phyloP scores from a whole-genome alignment of 2,888 invertebrate species.

The Calameuta filiformis region DNA sequence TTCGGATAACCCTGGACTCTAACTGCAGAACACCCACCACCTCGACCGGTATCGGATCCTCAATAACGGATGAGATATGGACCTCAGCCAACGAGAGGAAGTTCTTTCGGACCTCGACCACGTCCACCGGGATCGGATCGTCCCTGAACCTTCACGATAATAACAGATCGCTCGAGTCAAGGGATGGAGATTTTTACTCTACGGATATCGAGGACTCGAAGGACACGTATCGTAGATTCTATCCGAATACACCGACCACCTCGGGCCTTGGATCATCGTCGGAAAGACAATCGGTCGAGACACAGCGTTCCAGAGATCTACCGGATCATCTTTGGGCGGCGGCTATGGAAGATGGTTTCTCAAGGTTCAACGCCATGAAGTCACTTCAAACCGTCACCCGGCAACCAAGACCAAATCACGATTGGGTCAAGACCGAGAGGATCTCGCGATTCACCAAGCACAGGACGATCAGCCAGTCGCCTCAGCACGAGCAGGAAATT shows the following conservation, averaged over 20 bases:
- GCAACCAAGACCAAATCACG: conserved; percentile 56
- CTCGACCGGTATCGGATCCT: conserved; percentile 50
- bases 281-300: conserved; percentile 52
- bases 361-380: conserved; percentile 52
- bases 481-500: conserved; percentile 48
- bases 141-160: conserved; percentile 56
- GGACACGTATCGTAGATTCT: conserved; percentile 47
- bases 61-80: conserved; percentile 57
- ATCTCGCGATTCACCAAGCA: conserved; percentile 55
- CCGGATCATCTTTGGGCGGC: conserved; percentile 55
- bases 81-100: conserved; percentile 51
- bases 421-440: conserved; percentile 55
- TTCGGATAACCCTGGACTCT: not conserved
- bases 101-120: conserved; percentile 53
- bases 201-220: conserved; percentile 52
- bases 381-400: conserved; percentile 53
- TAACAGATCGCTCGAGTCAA: conserved; percentile 54
- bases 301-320: conserved; percentile 47
- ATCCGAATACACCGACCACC: conserved; percentile 53
- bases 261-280: conserved; percentile 56
- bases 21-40: conserved; percentile 48
- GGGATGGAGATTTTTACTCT: conserved; percentile 54
- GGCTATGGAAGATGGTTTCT: conserved; percentile 52
- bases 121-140: conserved; percentile 56
- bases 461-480: conserved; percentile 54